Base-by-base conservation (phyloP, 2,113 vertebrate genomes). In the Pterocles orientalis region DNA sequence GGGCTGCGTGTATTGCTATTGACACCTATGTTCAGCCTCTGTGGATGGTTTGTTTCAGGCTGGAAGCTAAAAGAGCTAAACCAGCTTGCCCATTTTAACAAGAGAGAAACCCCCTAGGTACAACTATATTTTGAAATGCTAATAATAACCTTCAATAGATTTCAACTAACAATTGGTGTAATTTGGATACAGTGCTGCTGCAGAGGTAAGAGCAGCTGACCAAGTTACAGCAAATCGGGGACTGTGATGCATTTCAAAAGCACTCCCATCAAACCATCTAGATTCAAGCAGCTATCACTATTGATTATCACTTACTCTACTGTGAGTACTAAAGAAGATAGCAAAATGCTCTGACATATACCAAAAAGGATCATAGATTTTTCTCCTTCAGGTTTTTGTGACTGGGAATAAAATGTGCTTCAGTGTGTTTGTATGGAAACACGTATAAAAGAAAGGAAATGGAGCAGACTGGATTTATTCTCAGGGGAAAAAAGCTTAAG, bases 301-400 rank as follows among this genome's bases (percentile, higher is more conserved):
- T 98, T 97, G 98, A 98, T 98, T 97, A 97, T 94, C 19, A 78
- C 95, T 97, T 97, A 97, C 69, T 97, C 85, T 97, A 86, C 93
- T 20, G 45, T 56, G 64, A 86, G 85, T 91, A 75, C 90, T 82
- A 78, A 94, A 97, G 96, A 88, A 97, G 94, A 96, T 60, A 95
- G 90, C 45, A 89, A 96, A 97, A 88, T 64, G 76, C 70, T 97
- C 84, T 82, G 94, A 85, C 85, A 85, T 69, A 71, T 34, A 77
- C 57, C 41, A 78, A 61, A 92, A 94, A 94, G 51, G 29, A 76
- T 89, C 60, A 84, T 57, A 73, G 86, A 80, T 95, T 96, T 96
- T 95, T 96, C 79, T 95, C 51, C 60, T 80, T 77, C 45, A 41
- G 24, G 10, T 70, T 88, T 93, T 86, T 96, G 68, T 80, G 79